These are phyloP conservation scores for Drosophila nasuta DNA, from an alignment of 1,140 invertebrate genomes.

Conservation along the genomic window DNA sequence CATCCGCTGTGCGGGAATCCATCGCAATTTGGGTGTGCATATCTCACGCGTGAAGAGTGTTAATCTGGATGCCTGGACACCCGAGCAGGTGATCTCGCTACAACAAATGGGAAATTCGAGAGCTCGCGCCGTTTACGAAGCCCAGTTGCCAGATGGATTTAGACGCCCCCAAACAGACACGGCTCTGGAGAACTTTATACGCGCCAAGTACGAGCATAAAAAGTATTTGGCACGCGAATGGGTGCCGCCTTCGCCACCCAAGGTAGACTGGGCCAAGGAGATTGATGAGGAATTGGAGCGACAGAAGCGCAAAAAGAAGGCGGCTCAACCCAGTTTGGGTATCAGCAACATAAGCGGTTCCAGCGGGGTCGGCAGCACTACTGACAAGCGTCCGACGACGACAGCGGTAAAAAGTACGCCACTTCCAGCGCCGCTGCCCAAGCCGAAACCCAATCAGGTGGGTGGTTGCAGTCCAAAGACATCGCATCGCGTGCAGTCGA, in stretches of 20 bases:
- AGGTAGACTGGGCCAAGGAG: conserved; percentile 93
- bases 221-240: conserved; percentile 99
- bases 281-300: conserved; percentile 94
- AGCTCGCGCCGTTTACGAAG: conserved; percentile 98
- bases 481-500: conserved; percentile 83
- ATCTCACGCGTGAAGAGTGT: conserved; percentile 99
- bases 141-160: conserved; percentile 97
- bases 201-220: conserved; percentile 99
- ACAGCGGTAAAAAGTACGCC: conserved; percentile 61
- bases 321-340: conserved; percentile 84
- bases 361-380: conserved; percentile 76
- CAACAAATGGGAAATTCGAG: conserved; percentile 99
- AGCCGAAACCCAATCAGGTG: conserved; percentile 81
- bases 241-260: conserved; percentile 93
- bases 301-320: conserved; percentile 92
- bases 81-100: conserved; percentile 96
- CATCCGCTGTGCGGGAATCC: conserved; percentile 99
- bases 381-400: conserved; percentile 55
- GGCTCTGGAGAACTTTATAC: conserved; percentile 96
- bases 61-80: conserved; percentile 99
- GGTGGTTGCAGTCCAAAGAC: conserved; percentile 89
- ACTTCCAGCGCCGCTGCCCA: conserved; percentile 85
- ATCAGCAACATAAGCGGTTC: conserved; percentile 73
- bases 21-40: conserved; percentile 98
- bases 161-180: conserved; percentile 97